Conservation (phyloP, 2,888 invertebrate species). For the Acronicta psi region DNA sequence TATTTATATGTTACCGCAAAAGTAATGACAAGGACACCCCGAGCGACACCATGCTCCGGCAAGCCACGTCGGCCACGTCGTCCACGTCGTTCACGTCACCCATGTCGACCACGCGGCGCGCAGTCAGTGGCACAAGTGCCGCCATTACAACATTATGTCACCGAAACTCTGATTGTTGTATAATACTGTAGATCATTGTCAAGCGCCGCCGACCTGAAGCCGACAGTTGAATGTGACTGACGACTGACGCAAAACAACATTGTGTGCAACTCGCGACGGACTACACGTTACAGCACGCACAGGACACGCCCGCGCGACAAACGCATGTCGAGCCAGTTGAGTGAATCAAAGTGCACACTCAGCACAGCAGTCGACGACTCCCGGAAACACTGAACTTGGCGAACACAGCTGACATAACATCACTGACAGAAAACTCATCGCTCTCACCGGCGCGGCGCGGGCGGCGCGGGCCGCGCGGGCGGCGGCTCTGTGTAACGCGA, state of each 20-base stretch:
- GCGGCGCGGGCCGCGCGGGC: too few relatives aligned
- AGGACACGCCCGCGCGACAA: too few relatives aligned
- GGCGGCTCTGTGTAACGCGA: background rate
- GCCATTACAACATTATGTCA: background rate
- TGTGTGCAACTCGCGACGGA: background rate
- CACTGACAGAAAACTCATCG: background rate
- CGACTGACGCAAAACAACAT: background rate
- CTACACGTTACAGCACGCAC: background rate
- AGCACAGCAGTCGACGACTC: too few relatives aligned
- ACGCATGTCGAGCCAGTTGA: too few relatives aligned
- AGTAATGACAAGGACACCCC: too few relatives aligned
- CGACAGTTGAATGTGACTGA: background rate
- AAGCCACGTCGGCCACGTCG: too few relatives aligned
- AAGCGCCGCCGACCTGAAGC: background rate
- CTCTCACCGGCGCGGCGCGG: background rate
- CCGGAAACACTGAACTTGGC: background rate
- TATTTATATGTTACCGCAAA: too few relatives aligned
- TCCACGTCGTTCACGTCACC: too few relatives aligned
- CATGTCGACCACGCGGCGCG: too few relatives aligned
- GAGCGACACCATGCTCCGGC: too few relatives aligned
- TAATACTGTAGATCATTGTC: slow-evolving; percentile 1
- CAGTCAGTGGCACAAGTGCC: too few relatives aligned
- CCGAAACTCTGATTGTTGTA: background rate
- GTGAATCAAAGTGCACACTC: too few relatives aligned
- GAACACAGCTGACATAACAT: background rate